Percentiles rank a stretch among this genome's conserved stretches.
phyloP scores from a whole-genome alignment of 1,140 invertebrate species.

The Orius insidiosus region DNA sequence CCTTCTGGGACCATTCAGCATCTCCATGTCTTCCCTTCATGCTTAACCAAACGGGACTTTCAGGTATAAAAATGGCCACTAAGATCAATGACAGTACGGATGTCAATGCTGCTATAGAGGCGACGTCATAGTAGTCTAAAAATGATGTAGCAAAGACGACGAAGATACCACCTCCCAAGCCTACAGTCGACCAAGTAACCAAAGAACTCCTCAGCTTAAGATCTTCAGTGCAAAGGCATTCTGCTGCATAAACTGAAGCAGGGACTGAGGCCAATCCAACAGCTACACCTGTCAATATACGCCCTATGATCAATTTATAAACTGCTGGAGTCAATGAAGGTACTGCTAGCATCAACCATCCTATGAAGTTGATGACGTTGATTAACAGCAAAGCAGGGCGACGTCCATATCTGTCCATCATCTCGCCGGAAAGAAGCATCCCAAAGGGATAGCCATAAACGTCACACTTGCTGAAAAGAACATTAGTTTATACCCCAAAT shows the following conservation, averaged over 20 bases:
- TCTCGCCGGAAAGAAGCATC: slow-evolving; percentile 32
- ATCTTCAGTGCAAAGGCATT: slow-evolving; percentile 29
- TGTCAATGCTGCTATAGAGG: slow-evolving; percentile 27
- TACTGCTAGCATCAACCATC: slow-evolving; percentile 33
- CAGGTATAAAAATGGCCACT: slow-evolving; percentile 27
- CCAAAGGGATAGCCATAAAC: slow-evolving; percentile 33
- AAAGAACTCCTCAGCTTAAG: slow-evolving; percentile 21
- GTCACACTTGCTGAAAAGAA: slow-evolving; percentile 39
- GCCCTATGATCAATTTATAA: slow-evolving; percentile 28
- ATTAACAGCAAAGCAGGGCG: slow-evolving; percentile 33
- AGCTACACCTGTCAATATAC: slow-evolving; percentile 30
- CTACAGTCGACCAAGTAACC: slow-evolving; percentile 22
- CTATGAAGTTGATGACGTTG: slow-evolving; percentile 32
- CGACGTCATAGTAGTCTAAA: slow-evolving; percentile 30
- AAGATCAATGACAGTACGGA: slow-evolving; percentile 24
- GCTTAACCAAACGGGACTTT: slow-evolving; percentile 35
- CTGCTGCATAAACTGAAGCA: slow-evolving; percentile 25
- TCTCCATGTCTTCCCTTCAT: slow-evolving; percentile 18
- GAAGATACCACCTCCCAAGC: slow-evolving; percentile 19
- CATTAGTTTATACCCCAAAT: too few relatives aligned
- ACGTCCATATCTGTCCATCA: slow-evolving; percentile 45
- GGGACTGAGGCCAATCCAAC: slow-evolving; percentile 18
- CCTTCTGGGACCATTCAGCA: slow-evolving; percentile 17
- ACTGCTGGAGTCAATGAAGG: slow-evolving; percentile 12
- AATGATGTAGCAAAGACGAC: slow-evolving; percentile 24